Base-by-base conservation (phyloP, 2,113 vertebrate species). In the Gavia stellata region DNA sequence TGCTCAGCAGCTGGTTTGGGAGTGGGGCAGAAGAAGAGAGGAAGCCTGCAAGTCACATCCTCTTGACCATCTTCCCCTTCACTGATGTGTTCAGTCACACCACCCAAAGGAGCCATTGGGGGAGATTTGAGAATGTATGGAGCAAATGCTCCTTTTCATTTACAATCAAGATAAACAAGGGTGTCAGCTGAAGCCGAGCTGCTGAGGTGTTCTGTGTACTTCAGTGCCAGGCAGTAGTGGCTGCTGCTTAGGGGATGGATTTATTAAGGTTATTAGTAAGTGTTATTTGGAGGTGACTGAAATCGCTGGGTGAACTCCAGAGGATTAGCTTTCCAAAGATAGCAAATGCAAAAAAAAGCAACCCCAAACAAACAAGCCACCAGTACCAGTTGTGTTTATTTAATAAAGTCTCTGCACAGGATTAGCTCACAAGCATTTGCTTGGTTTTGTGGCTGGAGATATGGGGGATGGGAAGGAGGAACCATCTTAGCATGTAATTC, bases 271-370 rank as follows among this genome's bases (percentile, higher is more conserved):
- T 94, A 97, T 97, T 94, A 92, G 86, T 72, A 94, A 94, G 75
- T 77, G 90, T 86, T 94, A 94, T 94, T 96, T 94, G 86, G 95
- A 97, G 97, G 93, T 95, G 96, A 95, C 97, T 95, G 92, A 94
- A 97, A 97, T 94, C 53, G 13, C 95, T 92, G 91, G 86, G 85
- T 86, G 80, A 91, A 83, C 89, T 97, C 93, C 95, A 93, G 45
- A 81, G 96, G 92, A 96, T 94, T 96, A 96, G 89, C 90, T 92
- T 97, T 95, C 95, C 95, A 96, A 97, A 97, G 92, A 97, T 91
- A 97, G 94, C 83, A 96, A 96, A 93, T 88, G 63, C 81, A 86
- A 74, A 80, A 91, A 93, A 81, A 86, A 77, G 56, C 87, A 82
- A 82, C 62, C 33, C 91, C 79, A 94, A 87, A 94, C 59, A 86